Evolutionary conservation across 2,888 invertebrate genomes (phyloP).

Genomic region (Matsumyia berberina): DNA sequence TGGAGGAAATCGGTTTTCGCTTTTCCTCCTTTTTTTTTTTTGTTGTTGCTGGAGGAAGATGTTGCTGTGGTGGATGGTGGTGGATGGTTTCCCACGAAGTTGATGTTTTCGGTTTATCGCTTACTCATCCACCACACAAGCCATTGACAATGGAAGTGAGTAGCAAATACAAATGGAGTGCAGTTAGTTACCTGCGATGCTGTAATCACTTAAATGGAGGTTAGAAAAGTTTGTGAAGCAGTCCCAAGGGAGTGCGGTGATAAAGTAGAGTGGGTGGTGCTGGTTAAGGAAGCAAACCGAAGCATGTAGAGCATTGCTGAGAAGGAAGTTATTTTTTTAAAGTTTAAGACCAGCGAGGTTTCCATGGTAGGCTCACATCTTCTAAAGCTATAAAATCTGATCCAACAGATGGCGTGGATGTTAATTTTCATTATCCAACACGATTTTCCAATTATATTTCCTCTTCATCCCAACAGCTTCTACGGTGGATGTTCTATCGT

Average conservation of each 20-base stretch:
- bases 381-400: too few species aligned
- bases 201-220: constrained; percentile 59
- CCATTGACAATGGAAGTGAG: constrained; percentile 53
- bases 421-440: too few species aligned
- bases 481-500: too few species aligned
- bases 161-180: constrained; percentile 47
- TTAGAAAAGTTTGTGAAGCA: constrained; percentile 20
- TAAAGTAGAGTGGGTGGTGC: too few species aligned
- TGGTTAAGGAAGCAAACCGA: too few species aligned
- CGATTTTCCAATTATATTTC: too few species aligned
- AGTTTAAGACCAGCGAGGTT: too few species aligned
- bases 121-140: constrained; percentile 52
- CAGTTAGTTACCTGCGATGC: constrained; percentile 54
- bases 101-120: constrained; percentile 71
- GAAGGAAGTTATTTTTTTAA: too few species aligned
- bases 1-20: constrained; percentile 61
- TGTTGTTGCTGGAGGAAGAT: constrained; percentile 16
- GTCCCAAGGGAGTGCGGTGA: background rate
- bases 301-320: too few species aligned
- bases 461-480: too few species aligned
- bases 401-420: too few species aligned
- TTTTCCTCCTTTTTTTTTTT: constrained; percentile 22
- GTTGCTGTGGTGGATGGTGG: background rate
- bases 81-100: constrained; percentile 57
- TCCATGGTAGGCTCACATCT: too few species aligned